Evolutionary conservation across 2,797 vertebrate species (phyloP).

Genomic region (Ptychadena robeensis): DNA sequence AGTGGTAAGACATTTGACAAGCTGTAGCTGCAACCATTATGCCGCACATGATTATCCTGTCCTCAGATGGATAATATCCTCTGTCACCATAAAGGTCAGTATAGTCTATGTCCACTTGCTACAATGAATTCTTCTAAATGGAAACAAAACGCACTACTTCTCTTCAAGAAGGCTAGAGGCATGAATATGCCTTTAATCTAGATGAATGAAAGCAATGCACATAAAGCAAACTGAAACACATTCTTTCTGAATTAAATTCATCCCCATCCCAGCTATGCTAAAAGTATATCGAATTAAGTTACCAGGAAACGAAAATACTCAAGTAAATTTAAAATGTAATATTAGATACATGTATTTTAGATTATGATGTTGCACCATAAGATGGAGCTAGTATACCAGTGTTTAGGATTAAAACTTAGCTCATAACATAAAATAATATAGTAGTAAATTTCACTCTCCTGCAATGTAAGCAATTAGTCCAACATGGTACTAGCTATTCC

Average conservation of each 20-base stretch:
- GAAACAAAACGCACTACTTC: background rate
- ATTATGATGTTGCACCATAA: background rate
- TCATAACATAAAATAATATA: constrained; percentile 84
- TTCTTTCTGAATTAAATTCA: background rate
- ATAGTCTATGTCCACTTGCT: background rate
- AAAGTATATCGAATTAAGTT: background rate
- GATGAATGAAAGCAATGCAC: background rate
- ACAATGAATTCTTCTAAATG: background rate
- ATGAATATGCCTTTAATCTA: background rate
- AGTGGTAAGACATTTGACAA: background rate
- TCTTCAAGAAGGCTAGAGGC: background rate
- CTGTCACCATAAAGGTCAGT: background rate
- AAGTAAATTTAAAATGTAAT: background rate
- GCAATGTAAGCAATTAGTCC: constrained; percentile 73
- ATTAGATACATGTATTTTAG: background rate
- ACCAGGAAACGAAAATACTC: background rate
- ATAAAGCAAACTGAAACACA: background rate
- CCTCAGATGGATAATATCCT: background rate
- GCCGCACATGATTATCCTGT: background rate
- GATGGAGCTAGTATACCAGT: constrained; percentile 25
- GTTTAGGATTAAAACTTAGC: background rate
- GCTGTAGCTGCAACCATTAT: background rate
- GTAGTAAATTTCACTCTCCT: constrained; percentile 80
- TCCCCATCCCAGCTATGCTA: background rate
- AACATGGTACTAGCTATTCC: constrained; percentile 69